These are phyloP conservation scores for Dinoponera quadriceps DNA, from an alignment of 1,140 invertebrate genomes.

Conservation along the genomic window DNA sequence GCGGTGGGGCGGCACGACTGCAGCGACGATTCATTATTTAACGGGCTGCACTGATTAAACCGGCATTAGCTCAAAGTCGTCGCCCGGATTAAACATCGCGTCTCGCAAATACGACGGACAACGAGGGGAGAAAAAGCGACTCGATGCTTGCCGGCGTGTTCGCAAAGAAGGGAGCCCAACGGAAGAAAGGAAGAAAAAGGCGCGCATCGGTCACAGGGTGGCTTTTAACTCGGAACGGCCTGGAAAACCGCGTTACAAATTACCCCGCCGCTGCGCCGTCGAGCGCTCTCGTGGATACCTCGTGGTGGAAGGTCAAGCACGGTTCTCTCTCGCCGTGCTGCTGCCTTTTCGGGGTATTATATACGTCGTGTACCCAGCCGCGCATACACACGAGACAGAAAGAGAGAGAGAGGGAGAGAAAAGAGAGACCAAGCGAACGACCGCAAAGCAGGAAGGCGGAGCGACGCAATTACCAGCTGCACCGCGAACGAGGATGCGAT, in stretches of 20 bases:
- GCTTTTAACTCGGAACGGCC: slow-evolving; percentile 58
- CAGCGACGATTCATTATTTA: slow-evolving; percentile 28
- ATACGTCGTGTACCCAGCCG: slow-evolving; percentile 8
- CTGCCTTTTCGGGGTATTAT: slow-evolving; percentile 44
- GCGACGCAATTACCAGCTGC: slow-evolving; percentile 44
- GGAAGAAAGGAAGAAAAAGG: slow-evolving; percentile 58
- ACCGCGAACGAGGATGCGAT: slow-evolving; percentile 36
- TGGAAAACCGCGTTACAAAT: slow-evolving; percentile 74
- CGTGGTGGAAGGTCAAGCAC: slow-evolving; percentile 64
- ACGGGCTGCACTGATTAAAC: slow-evolving; percentile 27
- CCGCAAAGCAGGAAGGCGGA: neutral
- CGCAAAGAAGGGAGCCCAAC: slow-evolving; percentile 22
- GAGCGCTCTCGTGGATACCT: slow-evolving; percentile 21
- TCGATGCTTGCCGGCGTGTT: neutral
- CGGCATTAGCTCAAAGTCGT: slow-evolving; percentile 44
- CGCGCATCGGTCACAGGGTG: slow-evolving; percentile 34
- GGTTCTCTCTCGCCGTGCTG: slow-evolving; percentile 20
- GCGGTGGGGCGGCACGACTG: neutral
- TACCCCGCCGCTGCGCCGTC: slow-evolving; percentile 64
- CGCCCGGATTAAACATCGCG: slow-evolving; percentile 19
- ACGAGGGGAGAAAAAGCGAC: slow-evolving; percentile 22
- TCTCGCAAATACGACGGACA: neutral
- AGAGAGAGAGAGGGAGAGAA: slow-evolving; percentile 4
- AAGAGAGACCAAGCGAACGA: too few species aligned
- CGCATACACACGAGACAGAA: slow-evolving; percentile 3